phyloP scores from a whole-genome alignment of 2,888 invertebrate species.

The Thalpophila matura region DNA sequence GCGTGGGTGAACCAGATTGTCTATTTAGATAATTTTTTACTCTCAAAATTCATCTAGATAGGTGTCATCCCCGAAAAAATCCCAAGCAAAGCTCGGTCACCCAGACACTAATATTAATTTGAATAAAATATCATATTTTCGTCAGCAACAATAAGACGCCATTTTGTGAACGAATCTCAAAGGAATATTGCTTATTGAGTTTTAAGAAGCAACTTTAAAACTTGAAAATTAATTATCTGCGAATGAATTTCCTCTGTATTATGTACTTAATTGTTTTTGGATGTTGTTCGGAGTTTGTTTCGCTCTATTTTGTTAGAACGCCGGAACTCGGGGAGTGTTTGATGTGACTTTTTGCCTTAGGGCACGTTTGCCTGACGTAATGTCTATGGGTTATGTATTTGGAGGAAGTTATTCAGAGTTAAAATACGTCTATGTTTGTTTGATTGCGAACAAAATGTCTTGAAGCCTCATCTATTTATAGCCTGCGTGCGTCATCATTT shows the following conservation, averaged over 20 bases:
- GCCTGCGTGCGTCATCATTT: too few species aligned
- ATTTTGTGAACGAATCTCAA: conserved; percentile 42
- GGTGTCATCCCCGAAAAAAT: background rate
- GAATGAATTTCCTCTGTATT: conserved; percentile 62
- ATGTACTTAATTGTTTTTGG: conserved; percentile 65
- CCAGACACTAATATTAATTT: background rate
- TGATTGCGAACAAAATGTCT: conserved; percentile 8
- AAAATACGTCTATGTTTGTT: conserved; percentile 27
- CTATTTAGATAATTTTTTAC: too few species aligned
- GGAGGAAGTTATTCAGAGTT: conserved; percentile 23
- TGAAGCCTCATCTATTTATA: background rate
- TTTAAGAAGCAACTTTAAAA: conserved; percentile 60
- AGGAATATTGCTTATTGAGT: conserved; percentile 60
- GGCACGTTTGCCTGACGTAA: conserved; percentile 29
- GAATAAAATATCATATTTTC: background rate
- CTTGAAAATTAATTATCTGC: conserved; percentile 65
- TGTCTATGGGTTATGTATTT: conserved; percentile 22
- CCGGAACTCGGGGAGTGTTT: conserved; percentile 45
- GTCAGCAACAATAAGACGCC: conserved; percentile 8
- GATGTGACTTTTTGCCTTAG: conserved; percentile 49
- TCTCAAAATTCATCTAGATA: background rate
- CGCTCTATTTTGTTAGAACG: conserved; percentile 55
- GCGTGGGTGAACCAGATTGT: too few species aligned
- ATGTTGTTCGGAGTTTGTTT: conserved; percentile 61
- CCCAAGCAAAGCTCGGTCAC: too few species aligned